Base-by-base conservation (phyloP, 2,888 invertebrate species). In the Hemicrepidius hirtus region DNA sequence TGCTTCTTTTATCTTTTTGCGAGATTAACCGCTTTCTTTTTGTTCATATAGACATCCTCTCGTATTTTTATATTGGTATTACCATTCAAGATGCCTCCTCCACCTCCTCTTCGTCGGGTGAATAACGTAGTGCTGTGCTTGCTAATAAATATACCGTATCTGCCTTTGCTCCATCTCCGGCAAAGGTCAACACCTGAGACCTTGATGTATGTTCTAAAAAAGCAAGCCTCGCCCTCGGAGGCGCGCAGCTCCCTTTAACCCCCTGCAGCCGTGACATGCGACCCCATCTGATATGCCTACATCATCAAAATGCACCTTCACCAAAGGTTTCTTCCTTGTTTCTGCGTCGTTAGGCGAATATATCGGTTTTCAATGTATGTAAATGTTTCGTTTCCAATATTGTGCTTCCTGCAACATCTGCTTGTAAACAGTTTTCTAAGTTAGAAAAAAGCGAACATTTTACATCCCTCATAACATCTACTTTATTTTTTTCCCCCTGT, bases 261-360 rank as follows among this genome's bases (percentile, higher is more conserved):
- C 50, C 53, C 53, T 28, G 32, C 13, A 60, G 59, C 60, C 18
- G 60, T 35, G 68, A 40, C 59, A 37, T 40, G 49, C 68, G 68
- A 68, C 49, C 57, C 57, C 55, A 35, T 57, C 57, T 35, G 13
- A 20, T 66, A 41, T 64, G 63, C 60, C 40, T 71, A 49, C 55
- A 72, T 72, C 72, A 68, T 72, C 63, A 63, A 67, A 72, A 72
- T 68, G 62, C 57, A 72, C 63, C 72, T 64, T 57, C 53, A 40
- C 62, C 50, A 49, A 55, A 50, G 57, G 67, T 71, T 71, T 67
- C 60, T 55, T 55, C 46, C 68, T 68, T 68, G 72, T 72, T 72
- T 72, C 68, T 46, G 67, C 64, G 57, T 72, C 72, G 72, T 72
- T 72, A 72, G 55, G 63, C 72, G 41, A 68, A 72, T 64, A 63